Evolutionary conservation across 2,113 vertebrate species (phyloP).

Genomic region (Osmerus mordax): DNA sequence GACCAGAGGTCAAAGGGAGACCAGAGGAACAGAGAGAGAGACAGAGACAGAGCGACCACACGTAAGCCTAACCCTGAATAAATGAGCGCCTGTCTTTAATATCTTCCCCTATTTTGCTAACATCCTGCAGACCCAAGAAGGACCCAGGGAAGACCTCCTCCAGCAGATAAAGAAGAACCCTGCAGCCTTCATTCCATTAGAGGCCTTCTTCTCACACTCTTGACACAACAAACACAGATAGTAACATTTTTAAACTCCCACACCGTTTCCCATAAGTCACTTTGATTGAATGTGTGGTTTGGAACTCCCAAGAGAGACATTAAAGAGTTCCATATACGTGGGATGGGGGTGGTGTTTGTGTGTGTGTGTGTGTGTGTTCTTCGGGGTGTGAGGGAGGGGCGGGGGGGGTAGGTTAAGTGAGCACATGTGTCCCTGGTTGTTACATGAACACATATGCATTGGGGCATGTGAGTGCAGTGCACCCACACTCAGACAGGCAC

Average conservation of each 20-base stretch:
- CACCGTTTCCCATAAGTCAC: slow-evolving; percentile 50
- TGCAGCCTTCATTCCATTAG: slow-evolving; percentile 18
- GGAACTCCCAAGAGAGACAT: slow-evolving; percentile 57
- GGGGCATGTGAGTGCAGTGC: slow-evolving; percentile 44
- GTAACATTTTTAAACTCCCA: slow-evolving; percentile 38
- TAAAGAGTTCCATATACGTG: slow-evolving; percentile 37
- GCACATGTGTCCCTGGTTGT: slow-evolving; percentile 51
- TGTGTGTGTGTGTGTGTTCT: slow-evolving; percentile 4
- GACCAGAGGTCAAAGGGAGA: no score
- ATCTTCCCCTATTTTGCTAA: no score
- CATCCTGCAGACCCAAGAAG: no score
- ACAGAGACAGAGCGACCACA: no score
- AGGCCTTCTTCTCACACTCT: slow-evolving; percentile 54
- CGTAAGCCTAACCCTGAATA: no score
- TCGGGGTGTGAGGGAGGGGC: background rate
- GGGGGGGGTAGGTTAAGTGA: slow-evolving; percentile 30
- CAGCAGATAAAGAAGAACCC: no score
- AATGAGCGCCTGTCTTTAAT: no score
- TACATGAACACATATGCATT: slow-evolving; percentile 57
- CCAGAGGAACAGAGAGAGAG: no score
- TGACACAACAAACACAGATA: slow-evolving; percentile 62
- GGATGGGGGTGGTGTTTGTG: slow-evolving; percentile 1
- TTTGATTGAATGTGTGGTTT: slow-evolving; percentile 64
- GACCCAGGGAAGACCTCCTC: no score
- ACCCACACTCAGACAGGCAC: slow-evolving; percentile 46